These are phyloP conservation scores for Enteromius paludinosus DNA, from an alignment of 2,797 vertebrate genomes.

Conservation along the genomic window DNA sequence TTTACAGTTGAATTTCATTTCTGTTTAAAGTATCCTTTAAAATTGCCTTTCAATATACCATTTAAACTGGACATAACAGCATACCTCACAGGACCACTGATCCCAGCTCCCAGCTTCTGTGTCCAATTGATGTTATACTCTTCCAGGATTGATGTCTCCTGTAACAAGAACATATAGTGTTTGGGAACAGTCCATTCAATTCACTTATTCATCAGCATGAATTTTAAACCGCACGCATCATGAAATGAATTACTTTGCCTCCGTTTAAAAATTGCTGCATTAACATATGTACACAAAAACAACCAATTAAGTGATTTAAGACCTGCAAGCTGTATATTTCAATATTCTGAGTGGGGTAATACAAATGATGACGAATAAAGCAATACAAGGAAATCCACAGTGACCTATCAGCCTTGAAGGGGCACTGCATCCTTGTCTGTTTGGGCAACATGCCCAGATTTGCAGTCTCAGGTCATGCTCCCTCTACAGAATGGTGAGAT, in stretches of 20 bases:
- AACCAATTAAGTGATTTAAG: background rate
- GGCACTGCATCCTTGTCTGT: too few relatives aligned
- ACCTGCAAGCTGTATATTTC: background rate
- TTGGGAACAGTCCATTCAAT: background rate
- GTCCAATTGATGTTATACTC: constrained; percentile 99
- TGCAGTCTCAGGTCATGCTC: too few relatives aligned
- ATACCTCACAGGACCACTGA: constrained; percentile 98
- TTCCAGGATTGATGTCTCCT: constrained; percentile 98
- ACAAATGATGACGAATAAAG: too few relatives aligned
- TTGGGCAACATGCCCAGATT: too few relatives aligned
- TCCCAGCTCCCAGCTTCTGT: constrained; percentile 97
- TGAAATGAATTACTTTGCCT: background rate
- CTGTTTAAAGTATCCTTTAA: too few relatives aligned
- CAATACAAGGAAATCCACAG: too few relatives aligned
- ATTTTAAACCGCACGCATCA: background rate
- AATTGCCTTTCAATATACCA: background rate
- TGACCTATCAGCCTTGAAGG: too few relatives aligned
- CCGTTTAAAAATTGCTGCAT: background rate
- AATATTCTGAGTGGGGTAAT: background rate
- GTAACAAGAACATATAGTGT: background rate
- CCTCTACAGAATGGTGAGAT: too few relatives aligned
- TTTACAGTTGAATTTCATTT: background rate
- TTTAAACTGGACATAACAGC: constrained; percentile 42
- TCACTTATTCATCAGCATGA: background rate
- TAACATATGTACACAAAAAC: background rate